Conservation (phyloP, 2,888 invertebrate species). For the Laothoe populi region DNA sequence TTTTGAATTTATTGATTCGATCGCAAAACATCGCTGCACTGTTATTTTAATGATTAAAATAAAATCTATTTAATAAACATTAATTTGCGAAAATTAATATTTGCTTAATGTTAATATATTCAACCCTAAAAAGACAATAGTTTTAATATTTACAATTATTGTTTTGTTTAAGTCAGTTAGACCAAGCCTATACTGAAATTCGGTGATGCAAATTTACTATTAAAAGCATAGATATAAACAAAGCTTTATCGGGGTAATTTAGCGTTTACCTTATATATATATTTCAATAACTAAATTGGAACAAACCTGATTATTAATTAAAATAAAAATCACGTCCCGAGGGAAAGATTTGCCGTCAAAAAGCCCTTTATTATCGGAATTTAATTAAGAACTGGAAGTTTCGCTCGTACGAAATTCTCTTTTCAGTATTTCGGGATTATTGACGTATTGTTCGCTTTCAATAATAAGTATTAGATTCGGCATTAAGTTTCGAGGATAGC, state of each 20-base stretch:
- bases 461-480: constrained; percentile 1
- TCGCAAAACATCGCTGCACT: too few relatives aligned
- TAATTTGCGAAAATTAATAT: too few relatives aligned
- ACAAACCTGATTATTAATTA: too few relatives aligned
- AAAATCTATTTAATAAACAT: too few relatives aligned
- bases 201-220: not conserved
- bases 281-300: too few relatives aligned
- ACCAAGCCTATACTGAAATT: not conserved
- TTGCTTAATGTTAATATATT: too few relatives aligned
- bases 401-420: constrained; percentile 1
- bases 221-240: not conserved
- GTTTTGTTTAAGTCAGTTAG: not conserved
- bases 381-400: constrained; percentile 14
- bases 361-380: constrained; percentile 25
- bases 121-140: not conserved
- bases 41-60: too few relatives aligned
- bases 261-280: too few relatives aligned
- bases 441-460: constrained; percentile 17
- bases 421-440: constrained; percentile 20
- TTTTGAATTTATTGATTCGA: not conserved
- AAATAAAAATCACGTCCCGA: constrained; percentile 18
- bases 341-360: constrained; percentile 20
- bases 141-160: not conserved
- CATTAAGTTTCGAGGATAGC: too few relatives aligned
- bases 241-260: too few relatives aligned